These are phyloP conservation scores for Ectemnius cavifrons DNA, from an alignment of 2,888 invertebrate species.

Conservation along the genomic window DNA sequence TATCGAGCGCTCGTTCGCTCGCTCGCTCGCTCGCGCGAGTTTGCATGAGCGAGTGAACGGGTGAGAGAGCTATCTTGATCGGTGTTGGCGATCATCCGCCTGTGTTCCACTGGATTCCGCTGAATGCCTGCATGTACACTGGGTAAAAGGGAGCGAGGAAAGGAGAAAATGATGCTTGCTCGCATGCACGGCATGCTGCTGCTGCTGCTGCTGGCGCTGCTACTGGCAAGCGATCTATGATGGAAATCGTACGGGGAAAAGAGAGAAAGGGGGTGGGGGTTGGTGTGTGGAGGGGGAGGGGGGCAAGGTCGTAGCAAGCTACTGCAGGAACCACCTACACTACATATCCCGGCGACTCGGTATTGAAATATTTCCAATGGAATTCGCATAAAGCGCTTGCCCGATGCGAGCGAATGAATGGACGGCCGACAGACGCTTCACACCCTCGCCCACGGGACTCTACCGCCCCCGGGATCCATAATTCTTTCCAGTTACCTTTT, in stretches of 20 bases:
- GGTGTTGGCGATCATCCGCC: slow-evolving; percentile 25
- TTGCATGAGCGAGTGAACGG: neutral
- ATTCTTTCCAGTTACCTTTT: slow-evolving; percentile 58
- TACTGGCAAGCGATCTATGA: slow-evolving; percentile 36
- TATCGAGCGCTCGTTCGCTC: neutral
- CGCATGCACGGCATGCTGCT: slow-evolving; percentile 22
- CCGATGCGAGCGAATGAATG: slow-evolving; percentile 55
- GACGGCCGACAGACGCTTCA: slow-evolving; percentile 53
- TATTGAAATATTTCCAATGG: slow-evolving; percentile 70
- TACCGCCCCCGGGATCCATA: slow-evolving; percentile 54
- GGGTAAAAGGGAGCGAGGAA: slow-evolving; percentile 14
- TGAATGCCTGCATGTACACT: neutral
- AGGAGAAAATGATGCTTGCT: slow-evolving; percentile 10
- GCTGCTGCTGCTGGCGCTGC: too few relatives aligned
- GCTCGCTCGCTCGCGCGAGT: too few relatives aligned
- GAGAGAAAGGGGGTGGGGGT: slow-evolving; percentile 7
- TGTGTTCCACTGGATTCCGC: slow-evolving; percentile 16
- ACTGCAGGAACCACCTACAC: slow-evolving; percentile 9
- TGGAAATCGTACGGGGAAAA: slow-evolving; percentile 38
- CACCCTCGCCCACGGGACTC: slow-evolving; percentile 31
- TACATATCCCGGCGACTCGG: slow-evolving; percentile 30
- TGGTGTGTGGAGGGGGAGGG: neutral
- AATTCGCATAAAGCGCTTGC: slow-evolving; percentile 66
- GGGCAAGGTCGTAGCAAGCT: slow-evolving; percentile 45
- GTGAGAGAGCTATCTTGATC: slow-evolving; percentile 34